phyloP scores from a whole-genome alignment of 2,888 invertebrate genomes.

The Calameuta filiformis region DNA sequence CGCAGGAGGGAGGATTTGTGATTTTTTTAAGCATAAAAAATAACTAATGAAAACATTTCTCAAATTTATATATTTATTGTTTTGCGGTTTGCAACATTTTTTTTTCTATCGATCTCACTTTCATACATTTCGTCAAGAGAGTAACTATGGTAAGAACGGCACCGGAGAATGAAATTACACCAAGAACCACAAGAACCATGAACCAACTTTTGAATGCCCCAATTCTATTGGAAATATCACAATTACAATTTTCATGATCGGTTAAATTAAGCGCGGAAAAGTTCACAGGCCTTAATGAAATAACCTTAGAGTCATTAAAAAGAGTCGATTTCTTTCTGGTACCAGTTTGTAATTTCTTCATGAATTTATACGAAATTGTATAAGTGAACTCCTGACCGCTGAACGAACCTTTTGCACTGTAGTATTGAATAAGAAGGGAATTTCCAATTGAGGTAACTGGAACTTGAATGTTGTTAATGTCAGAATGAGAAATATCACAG shows the following conservation, averaged over 20 bases:
- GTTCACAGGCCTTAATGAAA: constrained; percentile 52
- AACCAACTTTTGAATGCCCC: constrained; percentile 57
- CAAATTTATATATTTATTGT: constrained; percentile 31
- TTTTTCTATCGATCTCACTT: constrained; percentile 48
- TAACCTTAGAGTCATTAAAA: constrained; percentile 41
- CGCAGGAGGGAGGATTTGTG: too few relatives aligned
- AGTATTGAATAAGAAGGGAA: constrained; percentile 50
- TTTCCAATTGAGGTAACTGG: constrained; percentile 52
- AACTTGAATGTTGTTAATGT: constrained; percentile 56
- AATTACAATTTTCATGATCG: constrained; percentile 51
- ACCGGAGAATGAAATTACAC: constrained; percentile 52
- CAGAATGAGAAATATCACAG: constrained; percentile 51
- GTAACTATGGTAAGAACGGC: constrained; percentile 52
- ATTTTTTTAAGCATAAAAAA: too few relatives aligned
- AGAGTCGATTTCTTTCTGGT: constrained; percentile 37
- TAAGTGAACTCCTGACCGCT: constrained; percentile 56
- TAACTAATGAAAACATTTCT: too few relatives aligned
- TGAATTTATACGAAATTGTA: constrained; percentile 51
- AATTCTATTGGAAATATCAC: constrained; percentile 53
- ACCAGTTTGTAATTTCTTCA: constrained; percentile 38
- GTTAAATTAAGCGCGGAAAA: constrained; percentile 52
- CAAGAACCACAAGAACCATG: constrained; percentile 53
- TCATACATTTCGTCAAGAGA: constrained; percentile 49
- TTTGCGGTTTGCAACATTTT: constrained; percentile 53
- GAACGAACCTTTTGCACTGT: constrained; percentile 52